These are phyloP conservation scores for Branchipolynoe longqiensis DNA, from an alignment of 2,888 invertebrate genomes.

Conservation along the genomic window DNA sequence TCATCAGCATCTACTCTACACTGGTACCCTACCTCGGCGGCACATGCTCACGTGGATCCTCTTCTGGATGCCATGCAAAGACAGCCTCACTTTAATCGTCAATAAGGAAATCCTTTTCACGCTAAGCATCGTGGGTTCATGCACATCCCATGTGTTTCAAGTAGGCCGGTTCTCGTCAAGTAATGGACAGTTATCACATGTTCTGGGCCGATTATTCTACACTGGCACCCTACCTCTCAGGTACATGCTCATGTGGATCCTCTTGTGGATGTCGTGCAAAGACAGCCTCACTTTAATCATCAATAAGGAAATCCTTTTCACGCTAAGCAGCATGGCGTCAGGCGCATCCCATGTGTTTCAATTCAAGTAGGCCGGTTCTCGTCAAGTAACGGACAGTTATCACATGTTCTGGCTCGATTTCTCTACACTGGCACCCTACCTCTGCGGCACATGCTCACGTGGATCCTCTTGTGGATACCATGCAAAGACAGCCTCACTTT, in stretches of 20 bases:
- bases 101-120: background rate
- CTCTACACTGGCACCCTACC: conserved; percentile 13
- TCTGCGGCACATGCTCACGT: background rate
- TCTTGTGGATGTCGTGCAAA: background rate
- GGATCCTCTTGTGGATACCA: conserved; percentile 10
- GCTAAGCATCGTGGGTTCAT: background rate
- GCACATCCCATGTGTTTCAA: too few species aligned
- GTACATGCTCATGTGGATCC: background rate
- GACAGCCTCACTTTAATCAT: background rate
- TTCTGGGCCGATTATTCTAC: too few species aligned
- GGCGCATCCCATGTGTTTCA: background rate
- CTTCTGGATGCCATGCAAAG: background rate
- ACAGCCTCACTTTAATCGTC: background rate
- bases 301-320: background rate
- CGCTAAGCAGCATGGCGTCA: background rate
- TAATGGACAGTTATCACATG: too few species aligned
- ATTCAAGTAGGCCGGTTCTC: too few species aligned
- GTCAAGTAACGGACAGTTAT: background rate
- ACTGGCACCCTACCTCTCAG: background rate
- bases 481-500: conserved; percentile 1
- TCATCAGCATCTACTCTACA: too few species aligned
- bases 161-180: background rate
- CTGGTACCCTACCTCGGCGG: too few species aligned
- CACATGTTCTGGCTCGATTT: too few species aligned
- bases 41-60: background rate